phyloP scores from a whole-genome alignment of 2,113 vertebrate species.

The Cyanoderma ruficeps region DNA sequence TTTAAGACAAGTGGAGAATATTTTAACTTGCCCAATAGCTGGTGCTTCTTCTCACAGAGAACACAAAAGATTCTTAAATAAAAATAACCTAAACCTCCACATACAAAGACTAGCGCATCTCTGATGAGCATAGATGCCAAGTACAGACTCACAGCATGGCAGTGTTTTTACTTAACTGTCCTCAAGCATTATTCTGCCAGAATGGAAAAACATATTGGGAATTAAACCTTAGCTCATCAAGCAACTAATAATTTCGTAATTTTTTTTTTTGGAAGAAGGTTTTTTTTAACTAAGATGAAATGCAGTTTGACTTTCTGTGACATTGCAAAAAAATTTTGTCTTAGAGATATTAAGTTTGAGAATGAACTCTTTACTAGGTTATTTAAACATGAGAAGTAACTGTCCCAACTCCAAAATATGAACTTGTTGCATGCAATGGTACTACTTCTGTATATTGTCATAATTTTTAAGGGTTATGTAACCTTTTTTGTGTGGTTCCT shows the following conservation, averaged over 20 bases:
- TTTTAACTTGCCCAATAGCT: neutral
- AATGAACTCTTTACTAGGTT: neutral
- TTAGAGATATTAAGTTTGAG: neutral
- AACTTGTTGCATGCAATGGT: neutral
- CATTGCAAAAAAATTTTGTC: neutral
- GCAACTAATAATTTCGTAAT: neutral
- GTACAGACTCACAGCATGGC: neutral
- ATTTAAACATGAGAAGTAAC: neutral
- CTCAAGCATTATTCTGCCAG: neutral
- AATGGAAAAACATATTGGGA: neutral
- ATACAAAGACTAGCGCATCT: fast-evolving
- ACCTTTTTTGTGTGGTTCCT: neutral
- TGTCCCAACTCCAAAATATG: neutral
- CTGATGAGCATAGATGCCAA: neutral
- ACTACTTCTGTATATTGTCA: neutral
- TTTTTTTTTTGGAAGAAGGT: neutral
- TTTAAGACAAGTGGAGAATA: neutral
- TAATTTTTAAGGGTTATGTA: neutral
- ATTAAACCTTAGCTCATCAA: neutral
- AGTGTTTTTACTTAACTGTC: neutral
- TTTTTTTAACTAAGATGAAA: neutral
- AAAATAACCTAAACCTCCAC: neutral
- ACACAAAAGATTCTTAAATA: neutral
- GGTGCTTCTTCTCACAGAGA: neutral
- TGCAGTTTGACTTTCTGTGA: neutral